Conservation (phyloP, 1,140 invertebrate genomes). For the Stegodyphus mimosarum region DNA sequence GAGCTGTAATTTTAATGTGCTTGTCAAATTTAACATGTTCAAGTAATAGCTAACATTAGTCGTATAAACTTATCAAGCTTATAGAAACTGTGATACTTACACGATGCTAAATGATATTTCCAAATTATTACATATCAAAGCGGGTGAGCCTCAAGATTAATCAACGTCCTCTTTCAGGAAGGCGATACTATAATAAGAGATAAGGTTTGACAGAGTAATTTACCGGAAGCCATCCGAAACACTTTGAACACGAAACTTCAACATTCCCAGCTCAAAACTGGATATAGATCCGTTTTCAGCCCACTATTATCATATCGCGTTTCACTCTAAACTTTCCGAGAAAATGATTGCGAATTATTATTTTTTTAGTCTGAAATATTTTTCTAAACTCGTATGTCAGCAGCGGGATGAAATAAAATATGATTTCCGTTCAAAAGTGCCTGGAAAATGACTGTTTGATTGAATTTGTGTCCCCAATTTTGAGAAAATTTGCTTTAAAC, state of each 20-base stretch:
- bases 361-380: background rate
- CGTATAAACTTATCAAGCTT: too few relatives aligned
- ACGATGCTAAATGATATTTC: too few relatives aligned
- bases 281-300: background rate
- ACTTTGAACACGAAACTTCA: conserved; percentile 2
- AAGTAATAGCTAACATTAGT: too few relatives aligned
- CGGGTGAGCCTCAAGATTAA: conserved; percentile 15
- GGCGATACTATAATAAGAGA: conserved; percentile 19
- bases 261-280: background rate
- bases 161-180: conserved; percentile 14
- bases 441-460: too few relatives aligned
- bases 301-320: conserved; percentile 9
- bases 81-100: too few relatives aligned
- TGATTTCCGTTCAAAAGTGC: too few relatives aligned
- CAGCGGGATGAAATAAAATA: too few relatives aligned
- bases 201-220: conserved; percentile 26
- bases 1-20: too few relatives aligned
- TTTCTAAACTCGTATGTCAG: too few relatives aligned
- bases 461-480: too few relatives aligned
- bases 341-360: conserved; percentile 18
- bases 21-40: too few relatives aligned
- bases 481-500: too few relatives aligned
- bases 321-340: background rate
- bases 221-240: conserved; percentile 22
- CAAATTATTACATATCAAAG: conserved; percentile 17